Conservation (phyloP, 2,113 vertebrate genomes). For the Callocephalon fimbriatum region DNA sequence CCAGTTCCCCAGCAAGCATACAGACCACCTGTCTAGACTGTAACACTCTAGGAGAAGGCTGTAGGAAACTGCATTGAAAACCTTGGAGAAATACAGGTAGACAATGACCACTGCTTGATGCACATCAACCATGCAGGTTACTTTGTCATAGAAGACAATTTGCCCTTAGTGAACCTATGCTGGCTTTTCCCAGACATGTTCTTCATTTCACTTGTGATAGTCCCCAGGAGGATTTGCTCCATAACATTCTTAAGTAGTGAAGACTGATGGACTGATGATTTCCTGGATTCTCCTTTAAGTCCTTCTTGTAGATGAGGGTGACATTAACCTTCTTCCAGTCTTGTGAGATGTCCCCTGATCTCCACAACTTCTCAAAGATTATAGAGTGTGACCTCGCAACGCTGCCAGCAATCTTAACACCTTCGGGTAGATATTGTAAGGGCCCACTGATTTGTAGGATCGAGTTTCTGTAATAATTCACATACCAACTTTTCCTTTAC, state of each 20-base stretch:
- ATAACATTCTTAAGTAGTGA: not conserved
- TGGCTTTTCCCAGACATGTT: not conserved
- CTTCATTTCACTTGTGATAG: not conserved
- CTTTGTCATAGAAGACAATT: not conserved
- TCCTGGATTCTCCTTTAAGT: not conserved
- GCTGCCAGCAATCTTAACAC: no score
- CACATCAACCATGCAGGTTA: fast-evolving
- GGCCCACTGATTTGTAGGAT: not conserved
- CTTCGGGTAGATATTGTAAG: not conserved
- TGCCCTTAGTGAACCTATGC: not conserved
- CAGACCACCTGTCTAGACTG: fast-evolving
- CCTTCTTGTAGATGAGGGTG: not conserved
- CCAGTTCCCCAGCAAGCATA: not conserved
- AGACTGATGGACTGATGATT: not conserved
- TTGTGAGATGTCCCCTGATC: not conserved
- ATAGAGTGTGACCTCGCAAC: not conserved
- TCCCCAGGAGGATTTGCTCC: not conserved
- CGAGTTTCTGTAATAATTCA: not conserved
- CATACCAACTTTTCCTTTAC: not conserved
- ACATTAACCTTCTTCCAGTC: not conserved
- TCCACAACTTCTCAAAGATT: not conserved
- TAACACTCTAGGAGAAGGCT: not conserved
- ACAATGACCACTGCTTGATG: fast-evolving
- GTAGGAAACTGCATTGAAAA: not conserved
- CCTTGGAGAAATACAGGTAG: not conserved